Evolutionary conservation across 1,140 invertebrate genomes (phyloP), one percentile per base, ranked within the genome.

Genomic region (Zaprionus gabonicus): DNA sequence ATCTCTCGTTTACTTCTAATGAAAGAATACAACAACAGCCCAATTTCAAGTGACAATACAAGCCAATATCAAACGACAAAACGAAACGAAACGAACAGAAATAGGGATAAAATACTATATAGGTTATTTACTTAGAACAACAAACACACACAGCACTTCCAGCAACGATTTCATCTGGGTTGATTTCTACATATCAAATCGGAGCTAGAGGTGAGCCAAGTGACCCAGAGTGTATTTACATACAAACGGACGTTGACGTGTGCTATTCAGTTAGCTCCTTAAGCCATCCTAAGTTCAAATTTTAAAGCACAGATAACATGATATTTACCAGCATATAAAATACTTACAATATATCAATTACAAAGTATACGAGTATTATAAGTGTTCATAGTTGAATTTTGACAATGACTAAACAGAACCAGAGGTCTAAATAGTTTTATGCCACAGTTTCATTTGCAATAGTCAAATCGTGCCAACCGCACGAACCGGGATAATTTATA

Each of bases 401-500:
- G 66, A 70, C 60, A 63, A 71, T 57, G 68, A 63, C 64, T 59
- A 10, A 46, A 71, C 12, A 23, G 5, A 46, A 71, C 23, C 51
- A 64, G 64, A 71, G 49, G 51, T 60, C 56, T 28, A 57, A 60
- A 63, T 31, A 72, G 77, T 88, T 87, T 87, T 82, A 85, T 83
- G 71, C 82, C 83, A 85, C 78, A 69, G 73, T 58, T 91, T 87
- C 68, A 84, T 80, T 93, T 93, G 92, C 92, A 93, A 93, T 93
- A 93, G 92, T 84, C 57, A 80, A 83, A 78, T 77, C 79, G 85
- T 78, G 79, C 76, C 41, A 51, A 65, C 59, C 57, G 75, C 85
- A 78, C 90, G 79, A 86, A 91, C 92, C 92, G 90, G 92, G 81
- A 93, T 93, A 92, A 93, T 93, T 93, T 93, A 93, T 93, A 93